A percentile compares a stretch with the other conserved stretches of the same genome.
phyloP scores from a whole-genome alignment of 2,888 invertebrate species.

The Carpatolechia fugitivella region DNA sequence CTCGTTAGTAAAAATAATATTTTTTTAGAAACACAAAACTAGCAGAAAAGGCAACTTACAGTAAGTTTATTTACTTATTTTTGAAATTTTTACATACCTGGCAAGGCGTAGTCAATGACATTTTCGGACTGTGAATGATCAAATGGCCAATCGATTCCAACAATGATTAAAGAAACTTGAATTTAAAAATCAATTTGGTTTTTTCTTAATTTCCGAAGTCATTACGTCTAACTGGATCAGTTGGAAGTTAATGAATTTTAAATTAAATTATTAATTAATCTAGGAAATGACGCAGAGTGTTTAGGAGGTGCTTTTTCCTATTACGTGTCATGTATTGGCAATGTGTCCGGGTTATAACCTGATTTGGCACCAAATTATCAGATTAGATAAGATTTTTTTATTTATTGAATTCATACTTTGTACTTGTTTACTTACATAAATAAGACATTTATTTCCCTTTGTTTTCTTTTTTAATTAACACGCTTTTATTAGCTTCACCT shows the following conservation, averaged over 20 bases:
- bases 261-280: neutral
- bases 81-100: constrained; percentile 3
- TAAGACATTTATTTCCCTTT: no score
- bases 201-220: neutral
- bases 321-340: neutral
- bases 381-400: neutral
- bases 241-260: neutral
- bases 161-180: no score
- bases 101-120: neutral
- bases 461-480: no score
- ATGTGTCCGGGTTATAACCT: no score
- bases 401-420: no score
- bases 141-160: neutral
- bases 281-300: neutral
- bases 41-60: no score
- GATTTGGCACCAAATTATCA: neutral
- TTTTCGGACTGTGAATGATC: constrained; percentile 2
- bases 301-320: neutral
- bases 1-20: no score
- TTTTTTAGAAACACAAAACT: no score
- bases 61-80: no score
- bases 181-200: neutral
- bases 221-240: neutral
- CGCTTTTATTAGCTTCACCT: no score
- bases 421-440: no score